Percentiles rank a stretch among this genome's conserved stretches.
Conservation (phyloP, 2,888 invertebrate species). For the Euzetes globulus region DNA sequence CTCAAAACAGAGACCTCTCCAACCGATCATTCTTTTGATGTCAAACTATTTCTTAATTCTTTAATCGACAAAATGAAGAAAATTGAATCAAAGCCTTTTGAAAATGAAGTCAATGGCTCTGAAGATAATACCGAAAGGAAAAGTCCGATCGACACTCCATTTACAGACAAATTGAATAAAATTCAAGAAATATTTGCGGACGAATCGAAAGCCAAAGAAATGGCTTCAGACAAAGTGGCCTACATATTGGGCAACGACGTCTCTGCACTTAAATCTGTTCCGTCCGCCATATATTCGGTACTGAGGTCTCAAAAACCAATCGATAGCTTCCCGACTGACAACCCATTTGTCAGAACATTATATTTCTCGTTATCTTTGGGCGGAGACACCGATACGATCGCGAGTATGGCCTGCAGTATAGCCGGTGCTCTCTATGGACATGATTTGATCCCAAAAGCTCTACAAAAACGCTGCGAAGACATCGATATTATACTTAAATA, state of each 20-base stretch:
- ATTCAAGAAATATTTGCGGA: slow-evolving; percentile 53
- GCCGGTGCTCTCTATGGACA: slow-evolving; percentile 54
- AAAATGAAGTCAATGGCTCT: neutral
- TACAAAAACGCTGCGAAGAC: slow-evolving; percentile 58
- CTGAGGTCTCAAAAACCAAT: slow-evolving; percentile 46
- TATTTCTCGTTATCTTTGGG: slow-evolving; percentile 64
- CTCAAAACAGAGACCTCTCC: slow-evolving; percentile 49
- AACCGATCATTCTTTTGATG: slow-evolving; percentile 47
- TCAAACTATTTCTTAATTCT: slow-evolving; percentile 51
- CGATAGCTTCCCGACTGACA: slow-evolving; percentile 35
- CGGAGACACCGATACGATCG: slow-evolving; percentile 70
- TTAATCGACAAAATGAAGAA: slow-evolving; percentile 54
- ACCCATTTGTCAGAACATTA: slow-evolving; percentile 54
- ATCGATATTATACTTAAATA: slow-evolving; percentile 52
- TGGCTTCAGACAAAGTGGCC: slow-evolving; percentile 37
- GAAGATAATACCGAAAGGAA: slow-evolving; percentile 48
- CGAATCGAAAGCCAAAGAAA: slow-evolving; percentile 36
- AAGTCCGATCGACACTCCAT: slow-evolving; percentile 51
- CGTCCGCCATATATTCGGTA: slow-evolving; percentile 64
- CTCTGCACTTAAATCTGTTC: slow-evolving; percentile 61
- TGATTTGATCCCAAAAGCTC: slow-evolving; percentile 51
- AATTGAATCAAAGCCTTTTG: slow-evolving; percentile 42
- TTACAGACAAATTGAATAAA: slow-evolving; percentile 53
- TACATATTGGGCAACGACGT: slow-evolving; percentile 50
- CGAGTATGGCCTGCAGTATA: slow-evolving; percentile 58